Conservation (phyloP, 2,113 vertebrate species). For the Cygnus buccinator region DNA sequence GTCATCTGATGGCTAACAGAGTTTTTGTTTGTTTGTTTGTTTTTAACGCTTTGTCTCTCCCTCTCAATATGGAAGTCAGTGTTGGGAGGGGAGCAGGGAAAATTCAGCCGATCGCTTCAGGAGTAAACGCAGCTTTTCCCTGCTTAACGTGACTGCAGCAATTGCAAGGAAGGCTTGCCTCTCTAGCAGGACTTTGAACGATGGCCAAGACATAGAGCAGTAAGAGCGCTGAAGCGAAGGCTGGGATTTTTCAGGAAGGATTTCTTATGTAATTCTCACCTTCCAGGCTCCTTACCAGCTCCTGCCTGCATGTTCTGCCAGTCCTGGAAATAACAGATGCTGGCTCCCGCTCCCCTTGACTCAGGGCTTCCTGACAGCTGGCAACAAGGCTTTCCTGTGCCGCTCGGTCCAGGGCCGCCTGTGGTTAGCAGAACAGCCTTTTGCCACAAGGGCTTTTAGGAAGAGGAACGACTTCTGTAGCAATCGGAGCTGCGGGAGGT, state of each 20-base stretch:
- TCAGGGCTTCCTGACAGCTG: constrained; percentile 49
- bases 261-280: constrained; percentile 53
- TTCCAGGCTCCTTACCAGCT: constrained; percentile 46
- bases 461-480: background rate
- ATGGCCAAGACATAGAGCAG: background rate
- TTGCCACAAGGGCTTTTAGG: background rate
- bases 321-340: constrained; percentile 10
- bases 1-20: background rate
- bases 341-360: constrained; percentile 12
- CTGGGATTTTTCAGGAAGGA: constrained; percentile 4
- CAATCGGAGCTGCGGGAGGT: background rate
- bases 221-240: background rate
- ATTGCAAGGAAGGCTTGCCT: background rate
- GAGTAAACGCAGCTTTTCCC: background rate
- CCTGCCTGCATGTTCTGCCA: constrained; percentile 42
- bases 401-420: background rate
- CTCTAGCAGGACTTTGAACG: background rate
- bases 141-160: background rate
- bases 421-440: background rate
- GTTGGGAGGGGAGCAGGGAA: background rate
- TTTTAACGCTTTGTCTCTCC: background rate
- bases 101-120: background rate
- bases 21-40: background rate
- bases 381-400: constrained; percentile 14
- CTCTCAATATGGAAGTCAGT: fast-evolving